Evolutionary conservation across 2,797 vertebrate species (phyloP), one percentile per base, ranked within the genome.

Genomic region (Bovichtus diacanthus): DNA sequence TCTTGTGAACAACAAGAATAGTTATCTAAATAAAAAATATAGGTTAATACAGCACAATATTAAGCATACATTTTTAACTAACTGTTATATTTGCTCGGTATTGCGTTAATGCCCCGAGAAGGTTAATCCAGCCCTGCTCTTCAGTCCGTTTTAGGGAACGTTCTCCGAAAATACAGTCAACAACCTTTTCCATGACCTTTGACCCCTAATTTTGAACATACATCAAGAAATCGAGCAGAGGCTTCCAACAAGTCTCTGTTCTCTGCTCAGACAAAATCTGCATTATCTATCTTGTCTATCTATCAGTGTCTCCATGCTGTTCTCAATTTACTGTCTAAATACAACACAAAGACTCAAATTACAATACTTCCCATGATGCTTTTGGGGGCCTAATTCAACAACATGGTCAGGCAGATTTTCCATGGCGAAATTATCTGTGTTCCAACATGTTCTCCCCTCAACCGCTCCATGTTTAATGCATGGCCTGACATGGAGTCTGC

Each of bases 401-500:
- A 66, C 51, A 74, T 36, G 25, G 44, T 29, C 12, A 5, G 31
- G 15, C 29, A 53, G 27, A 56, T 47, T 78, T 84, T 77, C 15
- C 41, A 43, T n/a, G 23, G 59, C 0, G 69, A 72, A 64, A 70
- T 9, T 43, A 71, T 74, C 84, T 63, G 15, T 80, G 74, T 80
- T 86, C 61, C 58, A 63, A 55, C 36, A 77, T 51, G 34, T 56
- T 65, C 58, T 67, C 63, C 54, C 41, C 49, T 72, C 34, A 34
- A 31, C 50, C 3, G 19, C 68, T 3, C 46, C 76, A 87, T 91
- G 85, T 87, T 88, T 89, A 89, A 90, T 90, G 81, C 85, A 90
- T 90, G 75, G 29, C n/a, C 56, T 25, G 76, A 74, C 65, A 55
- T 44, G 31, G 60, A 72, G 64, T 70, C n/a, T 4, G 78, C 58